A percentile compares a stretch with the other conserved stretches of the same genome.
Evolutionary conservation across 2,888 invertebrate species (phyloP).

Genomic region (Drosophila acutilabella): DNA sequence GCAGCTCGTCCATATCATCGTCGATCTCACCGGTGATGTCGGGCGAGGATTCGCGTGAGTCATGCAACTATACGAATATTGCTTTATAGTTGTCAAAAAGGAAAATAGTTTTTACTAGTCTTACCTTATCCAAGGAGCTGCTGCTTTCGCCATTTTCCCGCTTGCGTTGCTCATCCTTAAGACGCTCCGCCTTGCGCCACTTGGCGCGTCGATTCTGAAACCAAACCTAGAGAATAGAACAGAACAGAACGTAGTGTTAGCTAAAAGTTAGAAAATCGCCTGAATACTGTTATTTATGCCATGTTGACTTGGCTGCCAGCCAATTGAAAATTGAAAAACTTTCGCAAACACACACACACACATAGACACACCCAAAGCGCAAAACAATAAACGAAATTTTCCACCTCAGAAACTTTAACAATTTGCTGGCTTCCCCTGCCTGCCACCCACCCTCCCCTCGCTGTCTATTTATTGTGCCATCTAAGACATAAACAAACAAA

Average conservation of each 20-base stretch:
- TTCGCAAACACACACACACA: slow-evolving; percentile 37
- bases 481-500: slow-evolving; percentile 73
- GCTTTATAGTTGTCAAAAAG: not conserved
- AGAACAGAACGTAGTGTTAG: slow-evolving; percentile 2
- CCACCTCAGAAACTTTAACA: slow-evolving; percentile 83
- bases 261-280: slow-evolving; percentile 66
- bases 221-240: slow-evolving; percentile 89
- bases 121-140: slow-evolving; percentile 87
- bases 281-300: slow-evolving; percentile 65
- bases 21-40: slow-evolving; percentile 85
- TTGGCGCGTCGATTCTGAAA: slow-evolving; percentile 96
- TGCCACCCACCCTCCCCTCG: not conserved
- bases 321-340: slow-evolving; percentile 82
- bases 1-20: slow-evolving; percentile 82
- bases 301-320: slow-evolving; percentile 63
- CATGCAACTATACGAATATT: slow-evolving; percentile 76
- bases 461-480: slow-evolving; percentile 39
- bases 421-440: slow-evolving; percentile 54
- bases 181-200: slow-evolving; percentile 96
- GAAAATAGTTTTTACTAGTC: not conserved
- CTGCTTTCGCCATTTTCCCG: slow-evolving; percentile 90
- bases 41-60: slow-evolving; percentile 85
- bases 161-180: slow-evolving; percentile 96
- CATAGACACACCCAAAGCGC: slow-evolving; percentile 9
- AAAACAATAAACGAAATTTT: slow-evolving; percentile 80